These are phyloP conservation scores for Chlorops oryzae DNA, from an alignment of 1,140 invertebrate species.

Conservation along the genomic window DNA sequence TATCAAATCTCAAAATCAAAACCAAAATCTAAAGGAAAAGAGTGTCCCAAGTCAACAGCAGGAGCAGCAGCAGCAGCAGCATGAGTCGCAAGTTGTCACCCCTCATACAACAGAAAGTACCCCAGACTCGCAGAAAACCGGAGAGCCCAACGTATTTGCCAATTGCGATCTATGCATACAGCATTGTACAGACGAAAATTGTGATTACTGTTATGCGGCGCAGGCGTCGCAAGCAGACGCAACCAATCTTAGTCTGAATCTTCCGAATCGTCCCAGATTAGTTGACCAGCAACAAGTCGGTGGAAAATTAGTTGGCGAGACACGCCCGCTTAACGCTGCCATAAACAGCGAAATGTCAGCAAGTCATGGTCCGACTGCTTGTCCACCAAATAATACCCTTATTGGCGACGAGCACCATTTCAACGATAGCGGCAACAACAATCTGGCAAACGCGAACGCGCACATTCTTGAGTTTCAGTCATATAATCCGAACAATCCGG, in stretches of 20 bases:
- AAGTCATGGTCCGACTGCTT: too few species aligned
- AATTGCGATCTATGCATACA: conserved; percentile 44
- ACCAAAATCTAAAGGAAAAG: too few species aligned
- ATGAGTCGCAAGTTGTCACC: too few species aligned
- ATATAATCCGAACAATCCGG: conserved; percentile 47
- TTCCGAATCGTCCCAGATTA: too few species aligned
- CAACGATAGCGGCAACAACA: conserved; percentile 8
- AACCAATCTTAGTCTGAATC: conserved; percentile 6
- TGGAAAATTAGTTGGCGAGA: too few species aligned
- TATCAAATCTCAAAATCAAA: too few species aligned
- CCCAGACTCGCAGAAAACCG: not conserved
- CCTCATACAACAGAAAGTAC: too few species aligned
- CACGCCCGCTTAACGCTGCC: not conserved
- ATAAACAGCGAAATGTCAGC: not conserved
- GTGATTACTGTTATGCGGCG: conserved; percentile 32
- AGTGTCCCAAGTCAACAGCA: too few species aligned
- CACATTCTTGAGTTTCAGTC: conserved; percentile 46
- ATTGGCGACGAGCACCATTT: conserved; percentile 7
- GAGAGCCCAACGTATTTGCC: conserved; percentile 17
- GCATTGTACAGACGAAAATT: conserved; percentile 41
- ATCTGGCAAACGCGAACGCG: conserved; percentile 11
- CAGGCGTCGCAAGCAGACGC: conserved; percentile 2
- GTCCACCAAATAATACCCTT: conserved; percentile 1
- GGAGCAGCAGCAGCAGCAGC: conserved; percentile 10
- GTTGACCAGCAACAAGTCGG: too few species aligned